Percentiles rank a stretch among this genome's conserved stretches.
Conservation (phyloP, 2,797 vertebrate species). For the Pantherophis alleghaniensis region DNA sequence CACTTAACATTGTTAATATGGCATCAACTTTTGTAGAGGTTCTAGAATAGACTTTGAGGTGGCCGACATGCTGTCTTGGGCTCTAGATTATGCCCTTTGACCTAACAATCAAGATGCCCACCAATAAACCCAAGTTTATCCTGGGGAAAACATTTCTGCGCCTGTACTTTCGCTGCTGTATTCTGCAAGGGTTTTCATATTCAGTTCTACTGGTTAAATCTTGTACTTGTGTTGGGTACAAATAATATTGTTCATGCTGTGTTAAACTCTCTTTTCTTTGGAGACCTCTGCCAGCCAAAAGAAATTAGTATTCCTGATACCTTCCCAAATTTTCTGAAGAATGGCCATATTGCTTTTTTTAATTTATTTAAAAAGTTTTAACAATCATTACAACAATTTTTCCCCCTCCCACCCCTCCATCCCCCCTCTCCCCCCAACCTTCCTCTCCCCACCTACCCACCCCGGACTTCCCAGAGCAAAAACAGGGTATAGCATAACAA, state of each 20-base stretch:
- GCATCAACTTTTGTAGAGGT: not conserved
- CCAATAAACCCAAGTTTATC: not conserved
- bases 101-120: not conserved
- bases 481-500: too few species aligned
- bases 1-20: not conserved
- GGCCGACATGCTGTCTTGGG: not conserved
- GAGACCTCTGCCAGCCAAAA: slow-evolving; percentile 26
- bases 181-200: not conserved
- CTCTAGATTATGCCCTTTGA: not conserved
- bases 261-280: slow-evolving; percentile 18
- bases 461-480: too few species aligned
- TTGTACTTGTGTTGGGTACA: slow-evolving; percentile 15
- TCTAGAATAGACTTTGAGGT: not conserved
- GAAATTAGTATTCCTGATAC: slow-evolving; percentile 30
- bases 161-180: not conserved
- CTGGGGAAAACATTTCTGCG: not conserved
- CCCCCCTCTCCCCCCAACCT: too few species aligned
- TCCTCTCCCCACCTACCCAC: too few species aligned
- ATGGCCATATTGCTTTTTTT: not conserved
- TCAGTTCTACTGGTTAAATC: not conserved
- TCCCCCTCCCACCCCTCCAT: too few species aligned
- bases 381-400: too few species aligned
- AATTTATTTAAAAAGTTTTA: too few species aligned
- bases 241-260: not conserved
- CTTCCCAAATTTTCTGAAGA: slow-evolving; percentile 28